Percentiles rank a stretch among this genome's conserved stretches.
Conservation (phyloP, 2,888 invertebrate species). For the Eupithecia dodoneata region DNA sequence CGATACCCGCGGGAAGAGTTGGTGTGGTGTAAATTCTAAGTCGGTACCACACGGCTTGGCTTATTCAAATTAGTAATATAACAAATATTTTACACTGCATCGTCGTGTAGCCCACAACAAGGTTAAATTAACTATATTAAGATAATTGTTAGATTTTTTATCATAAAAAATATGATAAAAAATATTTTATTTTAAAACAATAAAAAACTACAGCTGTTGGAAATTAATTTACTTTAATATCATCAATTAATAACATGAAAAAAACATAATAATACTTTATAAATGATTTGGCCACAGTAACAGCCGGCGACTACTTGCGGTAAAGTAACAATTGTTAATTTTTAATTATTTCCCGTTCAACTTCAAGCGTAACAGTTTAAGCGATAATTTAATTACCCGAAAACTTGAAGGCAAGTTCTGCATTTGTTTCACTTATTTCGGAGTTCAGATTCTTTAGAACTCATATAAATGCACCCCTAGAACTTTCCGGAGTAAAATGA, state of each 20-base stretch:
- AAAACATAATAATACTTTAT: not conserved
- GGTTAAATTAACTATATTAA: too few species aligned
- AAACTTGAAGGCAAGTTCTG: conserved; percentile 37
- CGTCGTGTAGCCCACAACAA: too few species aligned
- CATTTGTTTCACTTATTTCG: conserved; percentile 32
- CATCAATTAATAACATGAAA: not conserved
- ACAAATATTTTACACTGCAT: not conserved
- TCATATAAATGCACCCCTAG: not conserved
- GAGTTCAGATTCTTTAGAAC: not conserved
- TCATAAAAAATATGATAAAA: too few species aligned
- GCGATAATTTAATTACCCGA: conserved; percentile 44
- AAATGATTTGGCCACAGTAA: conserved; percentile 1
- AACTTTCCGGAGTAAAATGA: not conserved
- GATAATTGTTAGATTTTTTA: too few species aligned
- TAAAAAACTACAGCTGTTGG: not conserved
- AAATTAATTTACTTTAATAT: not conserved
- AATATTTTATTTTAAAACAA: too few species aligned
- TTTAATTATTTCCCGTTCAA: conserved; percentile 52
- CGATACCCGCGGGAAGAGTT: too few species aligned
- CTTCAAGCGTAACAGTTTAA: conserved; percentile 45
- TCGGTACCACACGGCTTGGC: too few species aligned
- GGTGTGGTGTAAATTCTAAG: too few species aligned
- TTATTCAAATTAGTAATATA: too few species aligned
- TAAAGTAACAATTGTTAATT: conserved; percentile 50
- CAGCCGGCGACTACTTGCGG: conserved; percentile 41